Percentiles rank a stretch among this genome's conserved stretches.
These are phyloP conservation scores for Lordiphosa collinella DNA, from an alignment of 1,140 invertebrate species.

Conservation along the genomic window DNA sequence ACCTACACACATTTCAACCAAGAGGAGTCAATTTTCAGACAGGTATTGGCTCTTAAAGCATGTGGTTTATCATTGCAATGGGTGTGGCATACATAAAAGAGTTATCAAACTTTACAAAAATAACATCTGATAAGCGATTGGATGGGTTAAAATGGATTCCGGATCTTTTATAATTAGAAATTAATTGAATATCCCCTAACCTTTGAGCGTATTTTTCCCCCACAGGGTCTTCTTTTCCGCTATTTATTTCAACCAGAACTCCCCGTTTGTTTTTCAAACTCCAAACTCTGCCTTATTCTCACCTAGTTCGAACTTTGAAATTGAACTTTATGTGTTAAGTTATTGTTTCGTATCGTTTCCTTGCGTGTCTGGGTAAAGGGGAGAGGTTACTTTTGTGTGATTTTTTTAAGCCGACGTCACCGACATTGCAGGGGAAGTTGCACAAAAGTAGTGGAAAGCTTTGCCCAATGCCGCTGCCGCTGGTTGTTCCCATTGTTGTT, in stretches of 20 bases:
- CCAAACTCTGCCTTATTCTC: conserved; percentile 1
- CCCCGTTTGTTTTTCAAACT: neutral
- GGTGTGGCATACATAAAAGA: too few species aligned
- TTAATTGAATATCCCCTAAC: too few species aligned
- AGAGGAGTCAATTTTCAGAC: too few species aligned
- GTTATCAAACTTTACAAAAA: too few species aligned
- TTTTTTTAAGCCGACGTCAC: conserved; percentile 42
- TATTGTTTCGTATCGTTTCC: conserved; percentile 43
- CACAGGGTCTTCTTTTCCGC: too few species aligned
- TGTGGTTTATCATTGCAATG: too few species aligned
- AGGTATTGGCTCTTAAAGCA: too few species aligned
- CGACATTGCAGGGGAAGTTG: conserved; percentile 5
- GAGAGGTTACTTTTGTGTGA: conserved; percentile 46
- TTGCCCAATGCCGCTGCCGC: conserved; percentile 22
- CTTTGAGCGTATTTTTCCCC: too few species aligned
- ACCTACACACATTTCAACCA: neutral
- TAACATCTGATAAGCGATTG: too few species aligned
- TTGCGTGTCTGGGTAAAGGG: conserved; percentile 17
- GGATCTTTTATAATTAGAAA: too few species aligned
- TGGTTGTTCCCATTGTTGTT: conserved; percentile 6
- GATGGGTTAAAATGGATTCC: too few species aligned
- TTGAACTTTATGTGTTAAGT: conserved; percentile 24
- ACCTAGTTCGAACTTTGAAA: conserved; percentile 2
- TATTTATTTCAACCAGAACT: too few species aligned
- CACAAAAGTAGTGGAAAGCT: conserved; percentile 26